Evolutionary conservation across 1,140 invertebrate genomes (phyloP), one percentile per base, ranked within the genome.

Genomic region (Trichogramma pretiosum): DNA sequence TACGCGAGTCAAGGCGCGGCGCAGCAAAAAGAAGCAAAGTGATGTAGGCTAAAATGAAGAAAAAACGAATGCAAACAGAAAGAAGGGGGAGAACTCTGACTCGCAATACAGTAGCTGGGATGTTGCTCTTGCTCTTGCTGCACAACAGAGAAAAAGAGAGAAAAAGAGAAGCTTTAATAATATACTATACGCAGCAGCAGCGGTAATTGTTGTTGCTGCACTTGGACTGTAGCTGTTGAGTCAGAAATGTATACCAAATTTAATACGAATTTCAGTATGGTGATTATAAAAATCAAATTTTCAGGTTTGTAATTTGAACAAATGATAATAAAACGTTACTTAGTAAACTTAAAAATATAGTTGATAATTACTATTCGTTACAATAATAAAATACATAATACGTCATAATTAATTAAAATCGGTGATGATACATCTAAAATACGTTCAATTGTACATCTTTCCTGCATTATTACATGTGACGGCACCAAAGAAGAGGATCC

Each of bases 51-150:
- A 35, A 37, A 23, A 41, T 26, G 35, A 45, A 33, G 24, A 45
- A 23, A 37, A 35, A 38, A 52, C 18, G 42, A 35, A 34, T n/a
- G 26, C 4, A n/a, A 30, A 19, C n/a, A 16, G 17, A 23, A 24
- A 46, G 44, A 34, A 26, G 46, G 30, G 14, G 28, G 19, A 21
- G 24, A 26, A 26, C 5, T 17, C 22, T 22, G 23, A 13, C 24
- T 33, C 38, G 37, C 34, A 37, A 48, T 50, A 55, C 55, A 47
- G 60, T 60, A 60, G 60, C 53, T 48, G 35, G 56, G 47, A 54
- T 53, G 55, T 35, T 11, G 5, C 11, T 28, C 24, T 28, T 11
- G 5, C 11, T 28, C 24, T 11, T 28, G 24, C 24, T 28, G 24
- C 11, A 11, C 11, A 7, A 11, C 24, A 28, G 24, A 28, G 5